phyloP scores from a whole-genome alignment of 2,113 vertebrate genomes.

The Planiliza haematocheilus region DNA sequence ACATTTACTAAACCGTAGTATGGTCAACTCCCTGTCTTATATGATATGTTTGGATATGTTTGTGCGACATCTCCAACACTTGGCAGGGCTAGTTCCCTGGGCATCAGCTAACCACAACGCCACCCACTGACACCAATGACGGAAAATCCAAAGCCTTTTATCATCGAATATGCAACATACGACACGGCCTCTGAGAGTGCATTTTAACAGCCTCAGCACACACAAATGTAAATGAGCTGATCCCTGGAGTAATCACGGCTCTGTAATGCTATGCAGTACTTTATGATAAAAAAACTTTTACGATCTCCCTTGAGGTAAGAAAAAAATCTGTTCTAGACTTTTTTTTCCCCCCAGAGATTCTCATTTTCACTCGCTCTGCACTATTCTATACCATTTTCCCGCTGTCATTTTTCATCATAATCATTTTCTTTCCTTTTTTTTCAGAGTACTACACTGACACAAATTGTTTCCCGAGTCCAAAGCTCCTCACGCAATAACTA shows the following conservation, averaged over 20 bases:
- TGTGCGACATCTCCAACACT: slow-evolving; percentile 43
- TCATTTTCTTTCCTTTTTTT: slow-evolving; percentile 15
- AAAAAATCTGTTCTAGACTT: slow-evolving; percentile 3
- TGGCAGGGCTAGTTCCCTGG: slow-evolving; percentile 39
- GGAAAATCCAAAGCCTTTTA: slow-evolving; percentile 18
- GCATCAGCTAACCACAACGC: slow-evolving; percentile 20
- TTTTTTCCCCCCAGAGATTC: slow-evolving; percentile 3
- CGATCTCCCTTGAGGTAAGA: slow-evolving; percentile 6
- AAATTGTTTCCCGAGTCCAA: slow-evolving; percentile 32
- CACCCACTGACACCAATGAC: slow-evolving; percentile 39
- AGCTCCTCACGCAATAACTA: slow-evolving; percentile 11
- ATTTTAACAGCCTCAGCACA: slow-evolving; percentile 1
- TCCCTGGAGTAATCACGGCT: slow-evolving; percentile 30
- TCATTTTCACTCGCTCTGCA: slow-evolving; percentile 5
- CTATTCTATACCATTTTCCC: slow-evolving; percentile 7
- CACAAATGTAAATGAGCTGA: slow-evolving; percentile 1
- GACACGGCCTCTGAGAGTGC: slow-evolving; percentile 17
- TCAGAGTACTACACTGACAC: slow-evolving; percentile 25
- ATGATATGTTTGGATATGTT: too few species aligned
- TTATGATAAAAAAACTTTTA: slow-evolving; percentile 37
- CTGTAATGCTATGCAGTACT: slow-evolving; percentile 16
- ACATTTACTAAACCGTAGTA: slow-evolving; percentile 2
- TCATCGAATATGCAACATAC: slow-evolving; percentile 15
- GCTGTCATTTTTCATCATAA: slow-evolving; percentile 36
- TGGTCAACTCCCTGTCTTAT: not conserved